A percentile compares a stretch with the other conserved stretches of the same genome.
phyloP scores from a whole-genome alignment of 2,797 vertebrate genomes.

The Anolis apletophallus region DNA sequence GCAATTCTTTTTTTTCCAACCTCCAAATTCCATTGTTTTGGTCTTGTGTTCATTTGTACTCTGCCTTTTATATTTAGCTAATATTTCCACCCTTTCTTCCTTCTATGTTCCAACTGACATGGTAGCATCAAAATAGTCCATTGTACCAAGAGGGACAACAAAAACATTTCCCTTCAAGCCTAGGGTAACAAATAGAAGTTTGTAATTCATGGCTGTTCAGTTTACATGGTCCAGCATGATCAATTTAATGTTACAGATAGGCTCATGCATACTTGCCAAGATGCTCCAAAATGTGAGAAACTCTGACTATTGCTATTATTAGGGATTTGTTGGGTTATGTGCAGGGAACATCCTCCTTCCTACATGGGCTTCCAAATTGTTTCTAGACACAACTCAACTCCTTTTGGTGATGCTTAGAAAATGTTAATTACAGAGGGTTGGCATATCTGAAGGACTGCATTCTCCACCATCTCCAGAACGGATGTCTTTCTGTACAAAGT shows the following conservation, averaged over 20 bases:
- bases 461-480: not conserved
- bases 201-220: not conserved
- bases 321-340: not conserved
- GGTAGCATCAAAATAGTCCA: slow-evolving; percentile 46
- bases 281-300: slow-evolving; percentile 16
- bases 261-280: slow-evolving; percentile 5
- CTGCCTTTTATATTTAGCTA: slow-evolving; percentile 49
- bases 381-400: not conserved
- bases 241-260: slow-evolving; percentile 30
- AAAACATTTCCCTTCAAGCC: slow-evolving; percentile 55
- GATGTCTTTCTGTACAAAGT: not conserved
- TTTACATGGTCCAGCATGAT: slow-evolving; percentile 23
- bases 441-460: not conserved
- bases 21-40: not conserved
- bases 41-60: slow-evolving; percentile 39
- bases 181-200: slow-evolving; percentile 28
- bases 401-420: not conserved
- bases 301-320: slow-evolving; percentile 23
- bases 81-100: slow-evolving; percentile 49
- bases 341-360: not conserved
- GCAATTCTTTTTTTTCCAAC: slow-evolving; percentile 42
- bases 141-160: slow-evolving; percentile 44
- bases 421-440: not conserved
- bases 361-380: not conserved
- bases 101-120: slow-evolving; percentile 27